Evolutionary conservation across 2,113 vertebrate species (phyloP).

Genomic region (Leptobrachium leishanense): DNA sequence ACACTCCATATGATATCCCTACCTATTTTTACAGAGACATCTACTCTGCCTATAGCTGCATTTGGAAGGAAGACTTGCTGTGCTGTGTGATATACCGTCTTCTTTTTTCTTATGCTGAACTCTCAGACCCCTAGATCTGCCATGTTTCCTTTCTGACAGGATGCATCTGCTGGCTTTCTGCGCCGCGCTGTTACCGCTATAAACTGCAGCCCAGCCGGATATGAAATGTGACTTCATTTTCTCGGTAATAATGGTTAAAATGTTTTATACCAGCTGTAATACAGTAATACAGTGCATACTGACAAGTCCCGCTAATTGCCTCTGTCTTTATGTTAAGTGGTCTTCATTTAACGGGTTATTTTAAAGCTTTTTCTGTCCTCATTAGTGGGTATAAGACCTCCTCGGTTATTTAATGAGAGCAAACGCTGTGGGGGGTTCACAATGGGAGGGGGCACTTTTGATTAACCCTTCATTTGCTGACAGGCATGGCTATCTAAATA

Average conservation of each 20-base stretch:
- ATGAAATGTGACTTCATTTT: conserved; percentile 49
- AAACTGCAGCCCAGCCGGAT: conserved; percentile 43
- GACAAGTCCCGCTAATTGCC: conserved; percentile 45
- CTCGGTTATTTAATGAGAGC: conserved; percentile 23
- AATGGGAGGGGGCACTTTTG: neutral
- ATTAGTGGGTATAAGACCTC: conserved; percentile 9
- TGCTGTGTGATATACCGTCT: conserved; percentile 2
- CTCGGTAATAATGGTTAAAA: conserved; percentile 48
- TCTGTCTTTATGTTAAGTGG: conserved; percentile 44
- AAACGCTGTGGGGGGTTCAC: neutral
- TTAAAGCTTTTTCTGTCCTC: conserved; percentile 8
- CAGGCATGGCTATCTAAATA: too few relatives aligned
- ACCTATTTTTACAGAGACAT: neutral
- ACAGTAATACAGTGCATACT: conserved; percentile 39
- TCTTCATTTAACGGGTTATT: conserved; percentile 37
- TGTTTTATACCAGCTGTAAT: conserved; percentile 46
- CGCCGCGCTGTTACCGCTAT: conserved; percentile 28
- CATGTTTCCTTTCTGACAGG: conserved; percentile 35
- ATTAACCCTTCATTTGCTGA: conserved; percentile 4
- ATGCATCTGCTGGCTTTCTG: conserved; percentile 44
- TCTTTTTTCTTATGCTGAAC: conserved; percentile 2
- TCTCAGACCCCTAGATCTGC: neutral
- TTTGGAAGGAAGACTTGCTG: neutral
- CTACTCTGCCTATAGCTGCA: neutral
- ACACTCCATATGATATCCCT: neutral